phyloP scores from a whole-genome alignment of 1,140 invertebrate genomes.

The Wiebesia pumilae region DNA sequence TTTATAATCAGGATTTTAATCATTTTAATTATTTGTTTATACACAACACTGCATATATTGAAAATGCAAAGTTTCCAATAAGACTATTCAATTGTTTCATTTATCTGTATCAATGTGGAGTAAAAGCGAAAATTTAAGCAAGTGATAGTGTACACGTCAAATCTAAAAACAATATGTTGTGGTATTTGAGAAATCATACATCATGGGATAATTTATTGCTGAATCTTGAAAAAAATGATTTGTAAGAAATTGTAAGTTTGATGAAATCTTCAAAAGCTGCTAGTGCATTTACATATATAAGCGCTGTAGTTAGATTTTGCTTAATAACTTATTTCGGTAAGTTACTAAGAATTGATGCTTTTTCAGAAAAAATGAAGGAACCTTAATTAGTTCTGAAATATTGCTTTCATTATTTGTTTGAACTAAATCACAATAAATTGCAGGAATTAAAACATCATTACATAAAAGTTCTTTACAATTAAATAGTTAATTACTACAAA shows the following conservation, averaged over 20 bases:
- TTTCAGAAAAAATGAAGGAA: background rate
- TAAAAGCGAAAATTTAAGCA: too few relatives aligned
- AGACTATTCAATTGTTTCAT: too few relatives aligned
- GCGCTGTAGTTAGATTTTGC: too few relatives aligned
- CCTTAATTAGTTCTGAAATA: background rate
- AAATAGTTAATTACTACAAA: too few relatives aligned
- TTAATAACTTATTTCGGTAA: background rate
- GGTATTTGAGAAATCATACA: background rate
- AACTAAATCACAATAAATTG: background rate
- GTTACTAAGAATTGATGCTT: background rate
- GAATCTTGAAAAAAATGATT: constrained; percentile 29
- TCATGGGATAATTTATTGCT: background rate
- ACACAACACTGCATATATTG: too few relatives aligned
- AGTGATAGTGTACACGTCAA: background rate
- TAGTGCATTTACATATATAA: background rate
- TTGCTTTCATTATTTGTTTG: background rate
- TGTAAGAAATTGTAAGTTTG: constrained; percentile 29
- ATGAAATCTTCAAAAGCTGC: background rate
- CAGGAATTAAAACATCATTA: background rate
- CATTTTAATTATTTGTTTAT: too few relatives aligned
- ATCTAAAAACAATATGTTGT: background rate
- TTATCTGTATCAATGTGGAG: too few relatives aligned
- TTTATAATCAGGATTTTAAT: too few relatives aligned
- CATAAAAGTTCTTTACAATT: too few relatives aligned
- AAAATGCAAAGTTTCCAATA: too few relatives aligned